Percentiles rank a stretch among this genome's conserved stretches.
phyloP scores from a whole-genome alignment of 2,113 vertebrate genomes.

The Charina bottae region DNA sequence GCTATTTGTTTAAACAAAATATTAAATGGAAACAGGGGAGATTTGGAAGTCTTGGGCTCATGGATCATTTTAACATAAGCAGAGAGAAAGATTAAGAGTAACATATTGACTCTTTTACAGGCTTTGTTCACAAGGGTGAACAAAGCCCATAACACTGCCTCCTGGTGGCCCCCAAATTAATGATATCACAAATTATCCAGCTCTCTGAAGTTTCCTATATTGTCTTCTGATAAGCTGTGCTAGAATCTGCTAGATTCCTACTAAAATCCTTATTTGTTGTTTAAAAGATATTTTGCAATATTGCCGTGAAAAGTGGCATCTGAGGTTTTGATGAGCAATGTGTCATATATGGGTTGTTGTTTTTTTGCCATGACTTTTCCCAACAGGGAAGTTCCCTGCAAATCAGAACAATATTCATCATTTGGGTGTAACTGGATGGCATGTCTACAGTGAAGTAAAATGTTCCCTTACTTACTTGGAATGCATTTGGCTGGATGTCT shows the following conservation, averaged over 20 bases:
- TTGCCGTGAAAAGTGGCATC: background rate
- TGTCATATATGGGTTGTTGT: background rate
- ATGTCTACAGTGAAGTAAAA: background rate
- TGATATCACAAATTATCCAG: background rate
- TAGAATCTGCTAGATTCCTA: background rate
- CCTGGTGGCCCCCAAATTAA: slow-evolving; percentile 23
- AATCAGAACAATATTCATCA: background rate
- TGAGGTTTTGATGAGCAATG: background rate
- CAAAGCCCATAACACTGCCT: slow-evolving; percentile 14
- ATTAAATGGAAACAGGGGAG: slow-evolving; percentile 3
- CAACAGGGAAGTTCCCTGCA: background rate
- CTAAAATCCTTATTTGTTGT: background rate
- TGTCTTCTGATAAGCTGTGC: background rate
- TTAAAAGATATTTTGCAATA: background rate
- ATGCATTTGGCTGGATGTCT: background rate
- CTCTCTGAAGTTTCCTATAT: background rate
- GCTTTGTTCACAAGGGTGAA: background rate
- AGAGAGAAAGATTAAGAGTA: background rate
- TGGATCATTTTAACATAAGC: slow-evolving; percentile 12
- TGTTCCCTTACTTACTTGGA: background rate
- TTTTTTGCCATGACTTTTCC: background rate
- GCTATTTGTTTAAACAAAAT: slow-evolving; percentile 2
- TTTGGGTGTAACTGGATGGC: slow-evolving; percentile 6
- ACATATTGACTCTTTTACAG: background rate
- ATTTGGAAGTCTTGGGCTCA: background rate